Conservation (phyloP, 2,888 invertebrate species). For the Polyommatus icarus region DNA sequence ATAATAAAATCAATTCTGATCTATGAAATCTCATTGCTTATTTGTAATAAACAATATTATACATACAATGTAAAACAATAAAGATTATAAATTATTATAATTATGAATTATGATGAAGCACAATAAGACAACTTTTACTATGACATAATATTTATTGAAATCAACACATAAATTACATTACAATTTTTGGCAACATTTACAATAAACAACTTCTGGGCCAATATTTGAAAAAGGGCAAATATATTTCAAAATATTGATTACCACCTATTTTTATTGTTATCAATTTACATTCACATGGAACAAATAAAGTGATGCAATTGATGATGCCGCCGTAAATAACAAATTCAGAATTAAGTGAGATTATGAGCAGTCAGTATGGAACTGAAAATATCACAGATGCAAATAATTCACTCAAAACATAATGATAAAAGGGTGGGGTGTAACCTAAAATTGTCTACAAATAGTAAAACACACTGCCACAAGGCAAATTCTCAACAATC, state of each 20-base stretch:
- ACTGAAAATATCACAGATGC: slow-evolving; percentile 75
- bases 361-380: slow-evolving; percentile 64
- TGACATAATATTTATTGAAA: slow-evolving; percentile 19
- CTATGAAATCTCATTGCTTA: no score
- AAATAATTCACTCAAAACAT: slow-evolving; percentile 41
- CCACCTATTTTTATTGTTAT: not conserved
- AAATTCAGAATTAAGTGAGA: slow-evolving; percentile 55
- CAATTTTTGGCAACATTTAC: slow-evolving; percentile 32
- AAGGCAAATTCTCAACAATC: slow-evolving; percentile 30
- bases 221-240: slow-evolving; percentile 46
- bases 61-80: no score
- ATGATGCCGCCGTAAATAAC: slow-evolving; percentile 40
- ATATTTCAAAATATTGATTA: slow-evolving; percentile 37
- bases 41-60: no score
- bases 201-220: slow-evolving; percentile 47
- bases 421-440: slow-evolving; percentile 31
- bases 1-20: no score
- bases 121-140: not conserved
- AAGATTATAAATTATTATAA: no score
- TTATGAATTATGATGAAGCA: not conserved
- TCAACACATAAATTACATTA: slow-evolving; percentile 17
- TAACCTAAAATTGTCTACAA: slow-evolving; percentile 30
- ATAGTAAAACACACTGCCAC: slow-evolving; percentile 30
- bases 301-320: slow-evolving; percentile 67
- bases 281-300: slow-evolving; percentile 52